These are phyloP conservation scores for Eclectus roratus DNA, from an alignment of 2,113 vertebrate genomes.

Conservation along the genomic window DNA sequence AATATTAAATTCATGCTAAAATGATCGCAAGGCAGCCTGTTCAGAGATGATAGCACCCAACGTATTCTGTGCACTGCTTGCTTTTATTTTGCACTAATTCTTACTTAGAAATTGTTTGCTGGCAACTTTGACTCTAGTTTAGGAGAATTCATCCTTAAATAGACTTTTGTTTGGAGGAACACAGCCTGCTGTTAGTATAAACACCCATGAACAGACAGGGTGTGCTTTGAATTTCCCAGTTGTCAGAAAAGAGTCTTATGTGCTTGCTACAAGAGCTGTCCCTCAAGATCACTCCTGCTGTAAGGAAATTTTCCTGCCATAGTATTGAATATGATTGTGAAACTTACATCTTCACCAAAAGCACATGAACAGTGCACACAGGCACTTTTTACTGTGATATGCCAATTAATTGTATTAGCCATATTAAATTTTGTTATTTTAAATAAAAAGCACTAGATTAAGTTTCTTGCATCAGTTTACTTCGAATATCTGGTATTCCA, in stretches of 20 bases:
- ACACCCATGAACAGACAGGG: neutral
- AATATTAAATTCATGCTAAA: neutral
- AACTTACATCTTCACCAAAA: neutral
- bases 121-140: neutral
- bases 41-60: neutral
- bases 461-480: neutral
- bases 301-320: neutral
- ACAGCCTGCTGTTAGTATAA: neutral
- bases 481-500: neutral
- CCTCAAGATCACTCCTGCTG: neutral
- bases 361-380: neutral
- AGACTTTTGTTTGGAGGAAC: neutral
- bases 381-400: neutral
- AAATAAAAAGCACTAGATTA: neutral
- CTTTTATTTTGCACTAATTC: neutral
- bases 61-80: neutral
- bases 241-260: neutral
- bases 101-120: neutral
- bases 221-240: neutral
- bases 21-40: neutral
- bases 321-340: fast-evolving
- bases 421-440: neutral
- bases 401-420: neutral
- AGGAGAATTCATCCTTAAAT: neutral
- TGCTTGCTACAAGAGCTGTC: neutral